These are phyloP conservation scores for Pseudochromis fuscus DNA, from an alignment of 2,797 vertebrate species.

Conservation along the genomic window DNA sequence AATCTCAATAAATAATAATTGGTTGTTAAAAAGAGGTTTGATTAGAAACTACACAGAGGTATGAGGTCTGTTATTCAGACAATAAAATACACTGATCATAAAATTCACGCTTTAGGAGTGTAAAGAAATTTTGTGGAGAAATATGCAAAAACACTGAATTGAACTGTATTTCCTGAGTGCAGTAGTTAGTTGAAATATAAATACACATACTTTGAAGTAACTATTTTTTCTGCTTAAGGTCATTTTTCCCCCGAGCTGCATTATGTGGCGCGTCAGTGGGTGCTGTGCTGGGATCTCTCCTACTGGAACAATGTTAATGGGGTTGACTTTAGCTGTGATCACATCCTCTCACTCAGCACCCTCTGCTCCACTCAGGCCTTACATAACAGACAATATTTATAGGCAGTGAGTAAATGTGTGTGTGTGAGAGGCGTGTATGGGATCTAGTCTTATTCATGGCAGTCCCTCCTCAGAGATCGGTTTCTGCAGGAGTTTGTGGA, in stretches of 20 bases:
- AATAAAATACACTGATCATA: neutral
- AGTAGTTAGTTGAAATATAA: neutral
- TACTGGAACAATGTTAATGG: conserved; percentile 63
- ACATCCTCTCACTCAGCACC: conserved; percentile 66
- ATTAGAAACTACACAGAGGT: too few relatives aligned
- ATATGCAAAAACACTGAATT: neutral
- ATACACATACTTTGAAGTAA: conserved; percentile 11
- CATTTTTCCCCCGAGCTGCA: conserved; percentile 4
- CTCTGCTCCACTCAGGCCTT: conserved; percentile 52
- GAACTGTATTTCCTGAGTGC: neutral
- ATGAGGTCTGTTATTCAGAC: too few relatives aligned
- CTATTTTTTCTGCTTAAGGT: conserved; percentile 27
- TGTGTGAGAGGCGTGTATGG: conserved; percentile 37
- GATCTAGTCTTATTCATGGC: conserved; percentile 81
- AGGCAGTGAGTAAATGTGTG: conserved; percentile 60
- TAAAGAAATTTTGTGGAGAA: neutral
- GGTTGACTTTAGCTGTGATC: conserved; percentile 66
- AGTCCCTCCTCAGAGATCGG: conserved; percentile 43
- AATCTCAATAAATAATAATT: too few relatives aligned
- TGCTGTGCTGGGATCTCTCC: conserved; percentile 47
- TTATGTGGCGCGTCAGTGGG: conserved; percentile 21
- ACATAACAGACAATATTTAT: conserved; percentile 74
- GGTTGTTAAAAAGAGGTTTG: too few relatives aligned
- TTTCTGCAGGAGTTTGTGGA: conserved; percentile 35
- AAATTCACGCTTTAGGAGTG: neutral